Evolutionary conservation across 2,797 vertebrate genomes (phyloP).

Genomic region (Pterois miles): DNA sequence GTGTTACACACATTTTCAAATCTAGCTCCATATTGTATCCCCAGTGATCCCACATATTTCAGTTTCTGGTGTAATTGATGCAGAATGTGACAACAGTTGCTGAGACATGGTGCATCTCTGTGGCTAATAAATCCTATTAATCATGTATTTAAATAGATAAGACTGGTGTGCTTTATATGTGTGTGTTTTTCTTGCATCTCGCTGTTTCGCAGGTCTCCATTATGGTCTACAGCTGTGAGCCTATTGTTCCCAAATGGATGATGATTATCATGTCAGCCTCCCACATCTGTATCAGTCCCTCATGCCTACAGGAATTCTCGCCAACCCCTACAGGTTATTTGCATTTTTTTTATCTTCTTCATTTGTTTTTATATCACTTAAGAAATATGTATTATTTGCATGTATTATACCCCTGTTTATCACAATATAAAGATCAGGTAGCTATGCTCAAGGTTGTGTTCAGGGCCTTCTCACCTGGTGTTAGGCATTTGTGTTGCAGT

Average conservation of each 20-base stretch:
- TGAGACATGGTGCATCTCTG: neutral
- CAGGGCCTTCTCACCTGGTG: neutral
- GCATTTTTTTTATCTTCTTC: conserved; percentile 14
- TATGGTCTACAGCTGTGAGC: conserved; percentile 33
- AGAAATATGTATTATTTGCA: neutral
- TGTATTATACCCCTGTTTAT: neutral
- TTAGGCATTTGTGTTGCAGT: neutral
- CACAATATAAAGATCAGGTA: neutral
- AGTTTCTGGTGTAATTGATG: neutral
- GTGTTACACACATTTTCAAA: neutral
- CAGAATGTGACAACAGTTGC: neutral
- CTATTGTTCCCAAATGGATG: conserved; percentile 63
- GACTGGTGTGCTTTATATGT: neutral
- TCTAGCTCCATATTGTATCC: neutral
- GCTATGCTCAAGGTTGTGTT: too few relatives aligned
- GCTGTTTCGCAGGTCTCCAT: conserved; percentile 54
- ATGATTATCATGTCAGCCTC: conserved; percentile 35
- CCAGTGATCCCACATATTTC: neutral
- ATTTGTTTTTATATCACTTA: neutral
- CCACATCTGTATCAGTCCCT: conserved; percentile 35
- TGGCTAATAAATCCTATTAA: neutral
- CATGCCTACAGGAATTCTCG: conserved; percentile 13
- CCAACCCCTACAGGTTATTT: conserved; percentile 59
- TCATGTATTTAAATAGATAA: neutral
- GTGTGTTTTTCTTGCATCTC: neutral